Percentiles rank a stretch among this genome's conserved stretches.
Conservation (phyloP, 2,888 invertebrate genomes). For the Mythimna albipuncta region DNA sequence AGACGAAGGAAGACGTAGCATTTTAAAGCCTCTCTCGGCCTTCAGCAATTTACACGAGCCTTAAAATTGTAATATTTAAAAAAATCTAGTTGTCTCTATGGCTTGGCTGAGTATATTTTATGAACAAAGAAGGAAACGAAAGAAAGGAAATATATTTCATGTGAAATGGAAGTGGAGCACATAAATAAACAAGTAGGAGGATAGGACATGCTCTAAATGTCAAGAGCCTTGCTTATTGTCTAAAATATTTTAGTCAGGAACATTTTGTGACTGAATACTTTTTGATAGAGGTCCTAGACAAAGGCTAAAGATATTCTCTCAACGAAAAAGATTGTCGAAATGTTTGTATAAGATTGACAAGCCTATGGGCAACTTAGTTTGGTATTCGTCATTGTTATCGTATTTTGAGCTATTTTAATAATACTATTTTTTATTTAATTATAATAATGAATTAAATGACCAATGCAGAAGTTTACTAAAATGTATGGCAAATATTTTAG, state of each 20-base stretch:
- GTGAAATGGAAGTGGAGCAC: background rate
- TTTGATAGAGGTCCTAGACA: background rate
- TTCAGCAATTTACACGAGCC: background rate
- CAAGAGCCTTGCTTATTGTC: background rate
- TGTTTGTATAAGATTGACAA: background rate
- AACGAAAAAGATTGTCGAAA: background rate
- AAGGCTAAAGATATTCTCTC: background rate
- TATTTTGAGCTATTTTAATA: too few relatives aligned
- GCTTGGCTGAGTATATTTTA: background rate
- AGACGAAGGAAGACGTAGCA: too few relatives aligned
- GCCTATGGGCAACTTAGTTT: too few relatives aligned
- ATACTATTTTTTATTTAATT: too few relatives aligned
- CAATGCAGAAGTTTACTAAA: too few relatives aligned
- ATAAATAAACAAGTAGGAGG: background rate
- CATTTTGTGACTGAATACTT: background rate
- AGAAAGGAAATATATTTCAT: slow-evolving; percentile 2
- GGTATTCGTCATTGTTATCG: too few relatives aligned
- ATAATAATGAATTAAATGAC: too few relatives aligned
- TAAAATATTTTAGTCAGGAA: background rate
- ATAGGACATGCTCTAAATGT: background rate
- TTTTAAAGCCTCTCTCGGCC: too few relatives aligned
- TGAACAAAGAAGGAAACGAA: background rate
- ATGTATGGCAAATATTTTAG: too few relatives aligned
- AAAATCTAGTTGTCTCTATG: background rate
- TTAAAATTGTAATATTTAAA: background rate